Base-by-base conservation (phyloP, 2,797 vertebrate species). In the Anguilla marmorata region DNA sequence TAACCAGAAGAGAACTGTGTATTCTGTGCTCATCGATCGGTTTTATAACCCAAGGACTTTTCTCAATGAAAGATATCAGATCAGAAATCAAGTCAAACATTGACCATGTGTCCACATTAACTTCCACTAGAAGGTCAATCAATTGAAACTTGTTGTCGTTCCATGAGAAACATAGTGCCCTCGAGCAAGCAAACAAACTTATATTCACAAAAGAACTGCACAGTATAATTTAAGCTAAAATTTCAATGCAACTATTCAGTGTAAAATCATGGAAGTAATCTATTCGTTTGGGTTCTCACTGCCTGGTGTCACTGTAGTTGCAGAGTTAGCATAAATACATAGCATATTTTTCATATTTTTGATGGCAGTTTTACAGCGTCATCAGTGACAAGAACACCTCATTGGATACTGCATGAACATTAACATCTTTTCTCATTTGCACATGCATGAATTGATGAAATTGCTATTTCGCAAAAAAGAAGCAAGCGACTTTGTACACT, bases 11-110 rank as follows among this genome's bases (percentile, higher is more conserved):
- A 14, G 33, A 79, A 21, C 37, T 41, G 74, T 41, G 79, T 82
- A 50, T 50, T 82, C 79, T 82, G 79, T 9, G 3, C 45, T 24
- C 45, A 82, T 82, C 24, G 79, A 82, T 82, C 24, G 41, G 8
- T 82, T 48, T 12, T 12, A 24, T 41, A 82, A n/a, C 79, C 79
- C 79, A 82, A 82, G 79, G 79, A 82, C 79, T 82, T 82, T 82
- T 82, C 79, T 82, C 27, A 82, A 82, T 82, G 79, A 50, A 82
- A n/a, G 79, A 82, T 82, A 82, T 82, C 79, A 82, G 48, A 50
- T 33, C 79, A 48, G 79, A 82, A 24, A 82, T 48, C 45, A 82
- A 82, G 79, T 82, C 79, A 82, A 82, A 82, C 79, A 82, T 82
- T 82, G 45, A 82, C 79, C 79, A 24, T 82, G 79, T 82, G 41